Conservation (phyloP, 2,888 invertebrate genomes). For the Drosophila ustulata region DNA sequence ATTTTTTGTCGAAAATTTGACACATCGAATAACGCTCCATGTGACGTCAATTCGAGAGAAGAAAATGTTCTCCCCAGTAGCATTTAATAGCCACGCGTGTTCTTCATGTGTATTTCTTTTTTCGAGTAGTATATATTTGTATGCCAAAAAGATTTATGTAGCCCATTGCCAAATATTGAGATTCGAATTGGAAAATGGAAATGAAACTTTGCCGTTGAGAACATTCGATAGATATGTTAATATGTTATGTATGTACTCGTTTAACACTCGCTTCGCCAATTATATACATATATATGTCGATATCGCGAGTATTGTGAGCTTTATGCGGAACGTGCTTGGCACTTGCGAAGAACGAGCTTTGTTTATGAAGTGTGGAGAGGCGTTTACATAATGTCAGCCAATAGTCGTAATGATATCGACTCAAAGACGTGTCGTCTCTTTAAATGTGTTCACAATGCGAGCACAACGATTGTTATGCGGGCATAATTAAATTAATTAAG, state of each 20-base stretch:
- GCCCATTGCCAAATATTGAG: conserved; percentile 18
- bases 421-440: conserved; percentile 40
- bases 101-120: not conserved
- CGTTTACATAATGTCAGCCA: conserved; percentile 19
- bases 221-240: not conserved
- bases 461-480: conserved; percentile 11
- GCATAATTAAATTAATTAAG: conserved; percentile 46
- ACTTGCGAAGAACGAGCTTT: conserved; percentile 8
- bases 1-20: conserved; percentile 22
- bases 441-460: not conserved
- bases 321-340: conserved; percentile 30
- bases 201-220: conserved; percentile 1
- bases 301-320: not conserved
- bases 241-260: too few species aligned
- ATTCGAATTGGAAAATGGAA: conserved; percentile 5
- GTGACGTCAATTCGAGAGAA: conserved; percentile 41
- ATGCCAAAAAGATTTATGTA: conserved; percentile 29
- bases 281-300: not conserved
- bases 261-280: not conserved
- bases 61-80: conserved; percentile 10
- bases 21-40: conserved; percentile 18
- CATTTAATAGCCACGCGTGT: conserved; percentile 35
- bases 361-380: conserved; percentile 1
- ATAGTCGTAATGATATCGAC: not conserved
- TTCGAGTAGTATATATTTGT: conserved; percentile 8